These are phyloP conservation scores for Seriola quinqueradiata DNA, from an alignment of 2,113 vertebrate genomes.

Conservation along the genomic window DNA sequence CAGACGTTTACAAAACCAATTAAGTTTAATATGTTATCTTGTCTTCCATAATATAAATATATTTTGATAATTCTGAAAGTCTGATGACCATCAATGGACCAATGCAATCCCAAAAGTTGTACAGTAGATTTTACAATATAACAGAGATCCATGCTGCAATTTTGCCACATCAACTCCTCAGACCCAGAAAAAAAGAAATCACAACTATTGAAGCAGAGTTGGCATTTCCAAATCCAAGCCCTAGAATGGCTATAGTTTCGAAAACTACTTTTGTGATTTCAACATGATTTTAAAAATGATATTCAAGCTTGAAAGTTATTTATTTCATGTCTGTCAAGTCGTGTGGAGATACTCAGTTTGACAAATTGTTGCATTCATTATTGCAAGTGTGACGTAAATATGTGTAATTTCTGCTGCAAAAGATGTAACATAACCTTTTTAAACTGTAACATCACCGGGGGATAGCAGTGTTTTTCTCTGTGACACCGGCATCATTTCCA, in stretches of 20 bases:
- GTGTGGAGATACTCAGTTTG: neutral
- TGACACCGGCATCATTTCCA: constrained; percentile 35
- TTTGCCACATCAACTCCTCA: neutral
- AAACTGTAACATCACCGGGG: neutral
- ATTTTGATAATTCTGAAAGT: neutral
- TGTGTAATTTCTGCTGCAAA: neutral
- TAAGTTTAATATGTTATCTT: neutral
- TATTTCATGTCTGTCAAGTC: neutral
- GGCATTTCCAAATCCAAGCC: neutral
- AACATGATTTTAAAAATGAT: neutral
- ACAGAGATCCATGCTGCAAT: too few species aligned
- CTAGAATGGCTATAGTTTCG: neutral
- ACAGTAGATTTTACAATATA: neutral
- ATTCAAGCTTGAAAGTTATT: neutral
- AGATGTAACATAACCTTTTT: neutral
- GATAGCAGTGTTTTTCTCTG: neutral
- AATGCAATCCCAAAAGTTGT: neutral
- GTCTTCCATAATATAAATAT: neutral
- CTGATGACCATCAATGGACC: neutral
- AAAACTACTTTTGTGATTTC: neutral
- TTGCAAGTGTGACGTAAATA: neutral
- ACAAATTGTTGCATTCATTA: neutral
- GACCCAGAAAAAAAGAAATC: neutral
- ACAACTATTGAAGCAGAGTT: neutral
- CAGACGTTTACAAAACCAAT: neutral